phyloP scores from a whole-genome alignment of 64 coral and sea anemone species.

The Pachyseris speciosa region DNA sequence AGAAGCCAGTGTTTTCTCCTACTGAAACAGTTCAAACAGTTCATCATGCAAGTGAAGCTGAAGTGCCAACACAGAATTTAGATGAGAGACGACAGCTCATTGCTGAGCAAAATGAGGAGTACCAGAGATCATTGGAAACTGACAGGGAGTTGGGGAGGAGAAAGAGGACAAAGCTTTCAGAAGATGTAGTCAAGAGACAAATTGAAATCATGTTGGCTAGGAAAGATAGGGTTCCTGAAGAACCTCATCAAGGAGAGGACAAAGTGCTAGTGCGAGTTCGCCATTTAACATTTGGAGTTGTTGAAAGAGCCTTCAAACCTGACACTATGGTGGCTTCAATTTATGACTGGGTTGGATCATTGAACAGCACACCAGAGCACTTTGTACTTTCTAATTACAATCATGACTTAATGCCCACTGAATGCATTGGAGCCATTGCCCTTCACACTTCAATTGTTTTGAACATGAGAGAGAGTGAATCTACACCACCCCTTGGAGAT shows the following conservation, averaged over 20 bases:
- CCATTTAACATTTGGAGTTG: constrained; percentile 41
- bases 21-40: constrained; percentile 27
- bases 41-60: constrained; percentile 8
- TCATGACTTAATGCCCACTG: constrained; percentile 64
- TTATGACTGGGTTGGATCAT: constrained; percentile 31
- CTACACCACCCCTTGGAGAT: constrained; percentile 23
- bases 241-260: constrained; percentile 37
- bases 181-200: constrained; percentile 45
- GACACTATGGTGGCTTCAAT: constrained; percentile 42
- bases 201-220: constrained; percentile 47
- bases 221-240: constrained; percentile 53
- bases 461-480: constrained; percentile 36
- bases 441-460: constrained; percentile 20
- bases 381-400: constrained; percentile 51
- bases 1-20: constrained; percentile 16
- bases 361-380: constrained; percentile 45
- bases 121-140: constrained; percentile 36
- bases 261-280: constrained; percentile 34
- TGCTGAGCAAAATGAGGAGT: constrained; percentile 56
- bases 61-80: constrained; percentile 41
- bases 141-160: constrained; percentile 48
- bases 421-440: constrained; percentile 10
- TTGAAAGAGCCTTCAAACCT: constrained; percentile 22
- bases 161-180: constrained; percentile 36
- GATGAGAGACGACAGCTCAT: constrained; percentile 59